Evolutionary conservation across 2,797 vertebrate genomes (phyloP), one percentile per base, ranked within the genome.

Genomic region (Lacerta agilis): DNA sequence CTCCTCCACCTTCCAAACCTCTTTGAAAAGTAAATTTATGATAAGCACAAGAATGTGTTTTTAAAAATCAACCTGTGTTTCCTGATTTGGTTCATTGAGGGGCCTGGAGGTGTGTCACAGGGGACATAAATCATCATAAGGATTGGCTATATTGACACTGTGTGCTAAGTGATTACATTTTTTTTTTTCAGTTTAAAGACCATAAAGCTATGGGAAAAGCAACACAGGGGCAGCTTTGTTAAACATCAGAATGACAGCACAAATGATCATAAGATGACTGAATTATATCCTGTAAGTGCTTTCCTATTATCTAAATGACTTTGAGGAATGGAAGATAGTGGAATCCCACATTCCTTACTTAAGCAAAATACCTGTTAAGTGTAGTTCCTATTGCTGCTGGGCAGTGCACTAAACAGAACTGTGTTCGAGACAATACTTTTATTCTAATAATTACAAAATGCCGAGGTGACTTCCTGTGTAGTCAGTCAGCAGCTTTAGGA

Each of bases 41-140:
- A 89, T 89, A 81, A 81, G 61, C 58, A 49, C 36, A 69, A 87
- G 77, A 76, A 61, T 6, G 55, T 73, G 3, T 41, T 87, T 92
- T 72, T n/a, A 33, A 77, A 36, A 79, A 27, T 58, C 82, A 89
- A 90, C 27, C n/a, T 73, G n/a, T 13, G 85, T 0, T 41, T 90
- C 83, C 82, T 87, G 45, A 71, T 6, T 7, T 27, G 87, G 20
- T 49, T 90, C 86, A 87, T 82, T 49, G 49, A 87, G 11, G 11
- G 69, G 7, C 79, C 82, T 85, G 73, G 71, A 83, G 73, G 41
- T 33, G 2, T 20, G 9, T 36, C 64, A 73, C 49, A 78, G 41
- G 38, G 27, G 0, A 58, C 23, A 87, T 38, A 20, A 83, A 72
- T 90, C 88, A 38, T 18, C 79, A 85, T 29, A 85, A 76, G 27